Conservation (phyloP, 2,888 invertebrate genomes). For the Pristionchus mayeri region DNA sequence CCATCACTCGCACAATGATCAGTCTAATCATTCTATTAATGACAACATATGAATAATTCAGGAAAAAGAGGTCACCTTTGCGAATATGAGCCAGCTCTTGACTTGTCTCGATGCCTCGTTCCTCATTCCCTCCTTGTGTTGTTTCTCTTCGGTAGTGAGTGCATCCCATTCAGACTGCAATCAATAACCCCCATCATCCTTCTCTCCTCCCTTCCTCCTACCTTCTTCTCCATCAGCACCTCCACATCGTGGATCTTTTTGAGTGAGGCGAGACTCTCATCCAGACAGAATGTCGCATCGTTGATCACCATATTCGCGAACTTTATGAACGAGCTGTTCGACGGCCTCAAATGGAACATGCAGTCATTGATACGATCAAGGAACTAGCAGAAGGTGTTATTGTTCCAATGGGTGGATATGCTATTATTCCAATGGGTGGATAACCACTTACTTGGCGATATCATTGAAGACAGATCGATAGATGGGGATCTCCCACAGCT, state of each 20-base stretch:
- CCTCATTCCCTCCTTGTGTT: constrained; percentile 59
- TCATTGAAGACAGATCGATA: constrained; percentile 90
- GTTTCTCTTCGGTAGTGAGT: constrained; percentile 61
- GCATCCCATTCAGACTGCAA: constrained; percentile 72
- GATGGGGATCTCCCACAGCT: constrained; percentile 91
- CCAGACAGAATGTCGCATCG: constrained; percentile 94
- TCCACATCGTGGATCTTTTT: constrained; percentile 85
- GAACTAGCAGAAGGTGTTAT: too few species aligned
- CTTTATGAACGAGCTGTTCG: constrained; percentile 83
- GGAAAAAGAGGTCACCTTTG: constrained; percentile 73
- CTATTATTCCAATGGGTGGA: not conserved
- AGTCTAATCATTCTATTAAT: too few species aligned
- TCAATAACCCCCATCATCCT: constrained; percentile 81
- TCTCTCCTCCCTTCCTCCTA: constrained; percentile 77
- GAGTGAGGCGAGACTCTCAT: constrained; percentile 93
- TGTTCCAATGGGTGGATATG: not conserved
- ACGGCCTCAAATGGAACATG: too few species aligned
- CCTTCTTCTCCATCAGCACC: constrained; percentile 85
- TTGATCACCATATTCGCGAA: constrained; percentile 97
- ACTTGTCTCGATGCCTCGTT: constrained; percentile 76
- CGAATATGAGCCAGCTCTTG: constrained; percentile 78
- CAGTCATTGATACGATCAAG: too few species aligned
- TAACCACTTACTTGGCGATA: constrained; percentile 85
- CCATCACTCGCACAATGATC: constrained; percentile 79
- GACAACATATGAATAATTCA: not conserved